Percentiles rank a stretch among this genome's conserved stretches.
These are phyloP conservation scores for Chunga burmeisteri DNA, from an alignment of 2,113 vertebrate genomes.

Conservation along the genomic window DNA sequence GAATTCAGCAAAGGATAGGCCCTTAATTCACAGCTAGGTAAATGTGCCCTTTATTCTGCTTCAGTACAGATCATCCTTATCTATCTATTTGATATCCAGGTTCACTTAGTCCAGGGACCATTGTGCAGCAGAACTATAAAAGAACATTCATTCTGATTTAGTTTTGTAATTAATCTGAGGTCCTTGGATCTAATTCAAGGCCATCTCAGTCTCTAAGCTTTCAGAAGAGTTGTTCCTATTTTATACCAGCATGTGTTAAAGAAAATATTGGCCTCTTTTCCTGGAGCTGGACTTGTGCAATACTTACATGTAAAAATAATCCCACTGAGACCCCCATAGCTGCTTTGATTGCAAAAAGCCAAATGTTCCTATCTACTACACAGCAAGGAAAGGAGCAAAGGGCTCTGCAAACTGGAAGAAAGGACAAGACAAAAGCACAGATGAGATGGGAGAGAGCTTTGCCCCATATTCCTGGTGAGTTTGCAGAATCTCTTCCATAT, in stretches of 20 bases:
- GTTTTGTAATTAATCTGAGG: constrained; percentile 33
- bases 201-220: constrained; percentile 14
- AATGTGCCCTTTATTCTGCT: constrained; percentile 30
- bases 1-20: neutral
- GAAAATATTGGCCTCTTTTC: constrained; percentile 51
- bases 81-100: constrained; percentile 12
- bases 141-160: constrained; percentile 27
- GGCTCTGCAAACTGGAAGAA: constrained; percentile 20
- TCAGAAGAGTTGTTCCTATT: constrained; percentile 29
- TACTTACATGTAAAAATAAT: constrained; percentile 49
- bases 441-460: constrained; percentile 2
- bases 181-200: constrained; percentile 40
- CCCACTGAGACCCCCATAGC: constrained; percentile 21
- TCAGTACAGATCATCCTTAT: constrained; percentile 1
- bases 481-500: neutral
- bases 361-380: constrained; percentile 5
- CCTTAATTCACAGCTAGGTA: neutral
- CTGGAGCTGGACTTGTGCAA: constrained; percentile 31
- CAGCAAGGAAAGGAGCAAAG: neutral
- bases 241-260: constrained; percentile 61
- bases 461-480: constrained; percentile 11
- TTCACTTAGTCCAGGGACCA: constrained; percentile 16
- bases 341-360: constrained; percentile 50
- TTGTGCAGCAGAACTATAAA: constrained; percentile 31
- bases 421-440: constrained; percentile 11